Percentiles rank a stretch among this genome's conserved stretches.
Conservation (phyloP, 1,140 invertebrate genomes). For the Triops cancriformis region DNA sequence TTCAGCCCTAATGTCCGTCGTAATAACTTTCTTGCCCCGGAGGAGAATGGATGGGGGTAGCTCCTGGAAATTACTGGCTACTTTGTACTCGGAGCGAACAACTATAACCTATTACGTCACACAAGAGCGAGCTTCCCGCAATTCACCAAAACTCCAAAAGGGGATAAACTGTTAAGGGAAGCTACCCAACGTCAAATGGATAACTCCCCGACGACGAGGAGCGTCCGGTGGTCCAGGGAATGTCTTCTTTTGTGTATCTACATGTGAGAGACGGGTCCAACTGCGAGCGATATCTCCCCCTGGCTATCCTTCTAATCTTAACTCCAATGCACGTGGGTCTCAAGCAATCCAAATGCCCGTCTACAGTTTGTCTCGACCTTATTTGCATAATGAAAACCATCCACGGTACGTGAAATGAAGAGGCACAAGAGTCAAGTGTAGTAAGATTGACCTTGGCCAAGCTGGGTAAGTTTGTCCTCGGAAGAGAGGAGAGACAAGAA, state of each 20-base stretch:
- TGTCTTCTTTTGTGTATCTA: neutral
- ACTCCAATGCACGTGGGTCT: neutral
- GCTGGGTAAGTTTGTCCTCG: no score
- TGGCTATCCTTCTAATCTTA: neutral
- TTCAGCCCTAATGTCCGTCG: neutral
- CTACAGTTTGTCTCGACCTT: no score
- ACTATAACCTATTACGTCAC: neutral
- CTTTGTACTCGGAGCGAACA: neutral
- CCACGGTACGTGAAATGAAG: no score
- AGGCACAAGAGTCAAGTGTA: no score
- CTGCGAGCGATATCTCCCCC: neutral
- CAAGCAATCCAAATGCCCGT: neutral
- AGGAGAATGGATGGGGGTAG: no score
- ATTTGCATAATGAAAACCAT: no score
- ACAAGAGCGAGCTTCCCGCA: neutral
- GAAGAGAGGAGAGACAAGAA: neutral
- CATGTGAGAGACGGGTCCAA: neutral
- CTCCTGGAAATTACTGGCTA: no score
- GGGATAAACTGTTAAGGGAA: constrained; percentile 2
- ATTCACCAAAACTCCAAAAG: neutral
- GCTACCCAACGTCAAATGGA: neutral
- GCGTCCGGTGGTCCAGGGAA: neutral
- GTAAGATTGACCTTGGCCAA: no score
- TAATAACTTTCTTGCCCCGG: neutral
- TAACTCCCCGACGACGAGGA: neutral